Evolutionary conservation across 2,888 invertebrate genomes (phyloP), one percentile per base, ranked within the genome.

Genomic region (Apotomis betuletana): DNA sequence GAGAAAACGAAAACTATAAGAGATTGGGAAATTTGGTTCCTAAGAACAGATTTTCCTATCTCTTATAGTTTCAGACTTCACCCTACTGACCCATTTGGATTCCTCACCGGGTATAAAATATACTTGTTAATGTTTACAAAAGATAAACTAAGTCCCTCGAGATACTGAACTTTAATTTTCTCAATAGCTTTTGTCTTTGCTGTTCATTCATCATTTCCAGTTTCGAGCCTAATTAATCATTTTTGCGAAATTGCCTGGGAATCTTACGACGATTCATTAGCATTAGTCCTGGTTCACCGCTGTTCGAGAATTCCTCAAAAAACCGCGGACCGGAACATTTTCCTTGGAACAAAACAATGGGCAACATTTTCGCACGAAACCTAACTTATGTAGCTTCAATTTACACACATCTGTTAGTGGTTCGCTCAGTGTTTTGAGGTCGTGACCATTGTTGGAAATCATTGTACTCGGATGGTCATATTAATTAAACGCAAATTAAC

Each of bases 291-390:
- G 51, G 27, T 58, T 55, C 52, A 60, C 60, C 46, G 52, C 15
- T 36, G 70, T 75, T 70, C 75, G 69, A 60, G 54, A 77, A 78
- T 74, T 74, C 72, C 77, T 80, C 74, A 75, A 75, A 75, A 75
- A 74, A 76, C 79, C 77, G 74, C 76, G 64, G 63, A 77, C 76
- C 75, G 74, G 76, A 78, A 77, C 74, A 68, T 77, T 69, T 68
- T 73, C 62, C 65, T 55, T 64, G 38, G 54, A 62, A 67, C 68
- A 79, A 87, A 57, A 90, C 88, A 90, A 90, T 88, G 80, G 81
- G 75, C 76, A 76, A 82, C 85, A 84, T 84, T 80, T 90, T 90
- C 89, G 82, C 89, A 89, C 90, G 88, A 85, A 83, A 80, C 81
- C 81, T 75, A 80, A 85, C 78, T 89, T 89, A n/a, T n/a, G n/a